phyloP scores from a whole-genome alignment of 2,888 invertebrate species.

The Phaedon cochleariae region DNA sequence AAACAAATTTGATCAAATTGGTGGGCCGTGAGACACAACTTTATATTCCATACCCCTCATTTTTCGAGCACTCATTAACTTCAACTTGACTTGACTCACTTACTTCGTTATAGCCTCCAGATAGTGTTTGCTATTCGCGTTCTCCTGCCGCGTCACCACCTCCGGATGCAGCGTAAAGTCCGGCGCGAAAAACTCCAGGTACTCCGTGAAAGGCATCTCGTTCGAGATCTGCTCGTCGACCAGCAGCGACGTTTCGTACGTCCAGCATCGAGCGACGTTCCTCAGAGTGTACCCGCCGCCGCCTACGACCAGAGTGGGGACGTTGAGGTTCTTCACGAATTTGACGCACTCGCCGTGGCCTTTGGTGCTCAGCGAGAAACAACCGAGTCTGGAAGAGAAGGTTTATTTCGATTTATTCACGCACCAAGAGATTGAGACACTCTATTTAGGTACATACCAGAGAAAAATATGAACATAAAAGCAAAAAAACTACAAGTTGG shows the following conservation, averaged over 20 bases:
- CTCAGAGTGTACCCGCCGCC: conserved; percentile 88
- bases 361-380: conserved; percentile 93
- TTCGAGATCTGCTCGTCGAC: conserved; percentile 93
- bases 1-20: too few relatives aligned
- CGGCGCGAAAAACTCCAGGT: conserved; percentile 96
- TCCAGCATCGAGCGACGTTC: conserved; percentile 99
- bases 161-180: conserved; percentile 97
- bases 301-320: conserved; percentile 78
- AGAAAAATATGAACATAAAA: background rate
- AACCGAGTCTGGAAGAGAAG: conserved; percentile 74
- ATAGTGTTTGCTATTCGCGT: conserved; percentile 95
- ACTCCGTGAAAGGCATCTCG: conserved; percentile 95
- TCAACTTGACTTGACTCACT: conserved; percentile 34
- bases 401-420: background rate
- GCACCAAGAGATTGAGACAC: background rate
- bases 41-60: too few relatives aligned
- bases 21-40: too few relatives aligned
- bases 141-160: conserved; percentile 84
- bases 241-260: conserved; percentile 94
- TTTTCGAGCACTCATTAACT: too few relatives aligned
- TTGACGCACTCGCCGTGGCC: conserved; percentile 98
- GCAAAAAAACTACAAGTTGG: too few relatives aligned
- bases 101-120: conserved; percentile 84
- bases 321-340: conserved; percentile 90
- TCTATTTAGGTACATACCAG: too few relatives aligned